phyloP scores from a whole-genome alignment of 2,113 vertebrate species.

The Glaucidium brasilianum region DNA sequence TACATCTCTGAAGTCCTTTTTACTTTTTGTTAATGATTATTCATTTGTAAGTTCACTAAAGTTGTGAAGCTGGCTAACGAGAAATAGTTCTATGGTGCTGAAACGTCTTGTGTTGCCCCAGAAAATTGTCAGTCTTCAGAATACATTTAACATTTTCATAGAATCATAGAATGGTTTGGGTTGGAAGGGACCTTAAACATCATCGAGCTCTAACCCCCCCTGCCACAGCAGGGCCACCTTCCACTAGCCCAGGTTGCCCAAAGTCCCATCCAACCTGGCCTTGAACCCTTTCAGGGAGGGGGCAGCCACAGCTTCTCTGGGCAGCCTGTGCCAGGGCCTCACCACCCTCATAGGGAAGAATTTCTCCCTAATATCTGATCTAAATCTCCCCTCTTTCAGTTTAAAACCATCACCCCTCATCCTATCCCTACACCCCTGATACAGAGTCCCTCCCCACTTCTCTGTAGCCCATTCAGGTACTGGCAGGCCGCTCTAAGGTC shows the following conservation, averaged over 20 bases:
- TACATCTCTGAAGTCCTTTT: not conserved
- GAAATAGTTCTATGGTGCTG: not conserved
- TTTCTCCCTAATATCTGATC: not conserved
- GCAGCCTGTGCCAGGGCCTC: not conserved
- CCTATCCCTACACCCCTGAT: not conserved
- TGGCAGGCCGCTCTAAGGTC: not conserved
- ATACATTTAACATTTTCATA: not conserved
- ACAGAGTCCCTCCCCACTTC: not conserved
- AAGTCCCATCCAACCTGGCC: not conserved
- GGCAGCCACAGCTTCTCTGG: not conserved
- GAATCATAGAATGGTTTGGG: not conserved
- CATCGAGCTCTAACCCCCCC: not conserved
- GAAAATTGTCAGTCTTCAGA: not conserved
- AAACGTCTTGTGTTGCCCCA: not conserved
- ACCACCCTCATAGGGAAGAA: not conserved
- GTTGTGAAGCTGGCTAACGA: not conserved
- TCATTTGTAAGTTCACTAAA: not conserved
- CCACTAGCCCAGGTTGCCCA: not conserved
- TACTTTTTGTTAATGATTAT: not conserved
- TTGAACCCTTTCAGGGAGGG: not conserved
- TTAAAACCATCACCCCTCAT: not conserved
- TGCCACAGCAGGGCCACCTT: not conserved
- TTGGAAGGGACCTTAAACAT: not conserved
- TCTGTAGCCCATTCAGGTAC: not conserved
- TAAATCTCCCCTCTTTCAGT: not conserved